phyloP scores from a whole-genome alignment of 64 coral and sea anemone genomes.

The Pocillopora verrucosa region DNA sequence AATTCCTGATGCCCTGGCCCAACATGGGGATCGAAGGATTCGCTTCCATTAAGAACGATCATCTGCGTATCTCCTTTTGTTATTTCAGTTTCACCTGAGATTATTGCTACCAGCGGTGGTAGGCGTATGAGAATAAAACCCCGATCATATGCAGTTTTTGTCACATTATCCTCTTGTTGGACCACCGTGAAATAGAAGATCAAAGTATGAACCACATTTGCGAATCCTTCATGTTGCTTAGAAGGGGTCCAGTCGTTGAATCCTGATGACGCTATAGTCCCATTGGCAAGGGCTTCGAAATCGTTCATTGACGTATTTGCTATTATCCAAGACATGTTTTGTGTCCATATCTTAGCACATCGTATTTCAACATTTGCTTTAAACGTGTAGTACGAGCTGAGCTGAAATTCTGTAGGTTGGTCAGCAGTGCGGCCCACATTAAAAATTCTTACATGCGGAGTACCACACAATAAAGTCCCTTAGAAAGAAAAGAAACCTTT shows the following conservation, averaged over 20 bases:
- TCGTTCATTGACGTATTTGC: not conserved
- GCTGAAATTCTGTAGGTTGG: not conserved
- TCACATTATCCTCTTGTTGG: not conserved
- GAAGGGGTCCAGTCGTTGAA: not conserved
- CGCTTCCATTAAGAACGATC: conserved; percentile 13
- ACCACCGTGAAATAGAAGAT: not conserved
- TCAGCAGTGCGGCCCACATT: not conserved
- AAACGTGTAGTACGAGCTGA: conserved; percentile 15
- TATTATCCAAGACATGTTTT: conserved; percentile 9
- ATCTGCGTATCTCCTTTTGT: conserved; percentile 7
- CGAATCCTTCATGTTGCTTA: not conserved
- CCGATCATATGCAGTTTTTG: not conserved
- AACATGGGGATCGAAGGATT: conserved; percentile 6
- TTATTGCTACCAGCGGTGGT: conserved; percentile 3
- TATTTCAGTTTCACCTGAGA: conserved; percentile 27
- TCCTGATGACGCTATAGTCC: not conserved
- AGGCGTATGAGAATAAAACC: not conserved
- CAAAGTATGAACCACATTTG: conserved; percentile 4
- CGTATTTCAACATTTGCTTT: not conserved
- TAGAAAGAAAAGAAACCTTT: not conserved
- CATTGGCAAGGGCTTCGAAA: not conserved
- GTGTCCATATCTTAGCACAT: not conserved
- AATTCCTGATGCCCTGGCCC: not conserved
- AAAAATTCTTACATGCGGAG: not conserved
- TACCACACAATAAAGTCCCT: conserved; percentile 9